Percentiles rank a stretch among this genome's conserved stretches.
Conservation (phyloP, 2,113 vertebrate genomes). For the Rhadina sibilatrix region DNA sequence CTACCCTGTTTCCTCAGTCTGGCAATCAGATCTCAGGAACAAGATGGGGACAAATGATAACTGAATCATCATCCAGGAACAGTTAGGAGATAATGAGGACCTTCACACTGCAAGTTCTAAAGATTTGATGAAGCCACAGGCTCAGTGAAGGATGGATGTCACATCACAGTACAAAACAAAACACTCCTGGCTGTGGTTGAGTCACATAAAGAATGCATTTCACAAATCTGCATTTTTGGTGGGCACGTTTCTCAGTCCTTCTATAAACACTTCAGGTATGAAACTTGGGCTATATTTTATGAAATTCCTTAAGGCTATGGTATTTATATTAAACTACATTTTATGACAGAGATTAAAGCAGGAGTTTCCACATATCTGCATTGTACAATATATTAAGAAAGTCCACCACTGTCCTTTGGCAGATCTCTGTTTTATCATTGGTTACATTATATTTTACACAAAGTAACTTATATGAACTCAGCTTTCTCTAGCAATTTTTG, state of each 20-base stretch:
- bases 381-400: background rate
- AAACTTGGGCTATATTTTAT: background rate
- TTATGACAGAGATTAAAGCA: background rate
- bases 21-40: background rate
- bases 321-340: background rate
- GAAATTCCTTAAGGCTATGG: background rate
- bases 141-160: background rate
- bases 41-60: background rate
- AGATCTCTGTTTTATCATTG: background rate
- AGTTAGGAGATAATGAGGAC: background rate
- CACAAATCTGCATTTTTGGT: accelerated
- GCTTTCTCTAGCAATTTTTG: background rate
- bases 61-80: background rate
- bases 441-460: background rate
- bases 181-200: background rate
- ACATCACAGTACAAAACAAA: background rate
- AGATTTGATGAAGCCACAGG: background rate
- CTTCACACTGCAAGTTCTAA: background rate
- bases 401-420: background rate
- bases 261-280: background rate
- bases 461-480: background rate
- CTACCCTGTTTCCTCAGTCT: background rate
- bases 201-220: background rate
- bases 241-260: background rate
- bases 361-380: background rate